Percentiles rank a stretch among this genome's conserved stretches.
Evolutionary conservation across 2,888 invertebrate species (phyloP).

Genomic region (Sclerodermus sp.): DNA sequence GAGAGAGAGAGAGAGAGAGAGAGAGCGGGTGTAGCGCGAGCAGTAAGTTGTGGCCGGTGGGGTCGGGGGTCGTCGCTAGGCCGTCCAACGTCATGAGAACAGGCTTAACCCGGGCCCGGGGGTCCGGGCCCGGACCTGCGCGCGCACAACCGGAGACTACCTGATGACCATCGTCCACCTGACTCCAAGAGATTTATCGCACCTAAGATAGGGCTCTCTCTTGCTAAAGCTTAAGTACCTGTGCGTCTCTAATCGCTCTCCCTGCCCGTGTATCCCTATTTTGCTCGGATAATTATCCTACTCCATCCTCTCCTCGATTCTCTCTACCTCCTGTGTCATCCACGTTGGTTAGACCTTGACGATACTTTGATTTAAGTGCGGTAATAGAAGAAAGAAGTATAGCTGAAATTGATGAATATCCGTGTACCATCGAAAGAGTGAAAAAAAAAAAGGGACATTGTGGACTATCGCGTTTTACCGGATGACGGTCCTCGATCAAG

Average conservation of each 20-base stretch:
- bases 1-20: no score
- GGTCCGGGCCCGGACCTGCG: conserved; percentile 23
- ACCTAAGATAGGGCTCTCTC: conserved; percentile 34
- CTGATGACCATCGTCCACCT: conserved; percentile 57
- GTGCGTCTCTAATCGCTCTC: conserved; percentile 20
- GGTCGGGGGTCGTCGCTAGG: conserved; percentile 54
- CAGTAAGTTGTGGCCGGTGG: conserved; percentile 49
- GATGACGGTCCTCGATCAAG: no score
- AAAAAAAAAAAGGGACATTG: no score
- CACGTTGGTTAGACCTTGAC: no score
- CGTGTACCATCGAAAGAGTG: no score
- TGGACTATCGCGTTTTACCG: no score
- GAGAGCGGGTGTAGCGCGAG: conserved; percentile 36
- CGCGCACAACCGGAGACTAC: conserved; percentile 33
- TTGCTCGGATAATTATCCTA: conserved; percentile 28
- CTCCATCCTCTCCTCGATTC: neutral
- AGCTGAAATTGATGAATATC: no score
- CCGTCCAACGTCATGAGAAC: conserved; percentile 49
- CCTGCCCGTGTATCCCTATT: conserved; percentile 10
- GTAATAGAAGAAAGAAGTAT: no score
- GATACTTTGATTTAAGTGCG: no score
- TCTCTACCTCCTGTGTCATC: neutral
- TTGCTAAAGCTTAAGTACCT: neutral
- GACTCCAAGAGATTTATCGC: conserved; percentile 54
- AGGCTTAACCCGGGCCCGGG: conserved; percentile 29